These are phyloP conservation scores for Ivindomyrus marchei DNA, from an alignment of 2,113 vertebrate species.

Conservation along the genomic window DNA sequence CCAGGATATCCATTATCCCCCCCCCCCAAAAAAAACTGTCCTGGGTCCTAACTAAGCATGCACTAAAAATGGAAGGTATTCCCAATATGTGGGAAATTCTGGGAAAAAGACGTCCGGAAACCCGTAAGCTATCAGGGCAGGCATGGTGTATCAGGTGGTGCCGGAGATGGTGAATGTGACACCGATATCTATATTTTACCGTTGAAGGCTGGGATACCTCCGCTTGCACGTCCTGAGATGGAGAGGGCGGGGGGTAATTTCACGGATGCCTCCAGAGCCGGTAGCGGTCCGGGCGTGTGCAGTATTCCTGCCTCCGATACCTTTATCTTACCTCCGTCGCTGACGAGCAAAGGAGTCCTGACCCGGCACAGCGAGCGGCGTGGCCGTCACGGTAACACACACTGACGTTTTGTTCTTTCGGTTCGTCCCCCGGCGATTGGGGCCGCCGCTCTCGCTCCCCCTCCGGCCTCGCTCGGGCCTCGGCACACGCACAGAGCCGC, in stretches of 20 bases:
- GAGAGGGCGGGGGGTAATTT: background rate
- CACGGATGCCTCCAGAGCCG: background rate
- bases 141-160: background rate
- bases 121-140: background rate
- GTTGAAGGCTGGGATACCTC: background rate
- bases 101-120: background rate
- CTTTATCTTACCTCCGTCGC: background rate
- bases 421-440: background rate
- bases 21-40: background rate
- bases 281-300: background rate
- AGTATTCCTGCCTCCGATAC: background rate
- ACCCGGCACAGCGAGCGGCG: background rate
- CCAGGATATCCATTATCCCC: background rate
- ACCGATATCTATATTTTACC: background rate
- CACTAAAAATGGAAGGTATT: background rate
- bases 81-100: background rate
- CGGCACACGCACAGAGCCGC: background rate
- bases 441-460: background rate
- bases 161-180: background rate
- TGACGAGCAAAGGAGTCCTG: background rate
- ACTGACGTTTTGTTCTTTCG: background rate
- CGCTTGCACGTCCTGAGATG: background rate
- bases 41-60: background rate
- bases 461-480: too few species aligned
- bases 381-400: background rate